Evolutionary conservation across 1,140 invertebrate genomes (phyloP).

Genomic region (Drosophila pallidifrons): DNA sequence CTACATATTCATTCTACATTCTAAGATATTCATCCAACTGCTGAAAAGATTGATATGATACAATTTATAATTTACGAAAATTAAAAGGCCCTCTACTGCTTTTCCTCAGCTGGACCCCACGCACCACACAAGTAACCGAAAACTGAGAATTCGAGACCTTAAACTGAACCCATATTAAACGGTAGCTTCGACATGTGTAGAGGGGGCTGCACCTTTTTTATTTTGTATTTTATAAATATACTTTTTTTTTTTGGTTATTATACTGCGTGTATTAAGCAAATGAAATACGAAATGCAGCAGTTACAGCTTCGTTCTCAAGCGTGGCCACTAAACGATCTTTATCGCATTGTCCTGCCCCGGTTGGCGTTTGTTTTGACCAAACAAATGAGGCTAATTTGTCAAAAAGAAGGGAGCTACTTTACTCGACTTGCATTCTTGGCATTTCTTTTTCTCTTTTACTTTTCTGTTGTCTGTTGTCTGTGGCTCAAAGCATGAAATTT

Average conservation of each 20-base stretch:
- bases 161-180: slow-evolving; percentile 39
- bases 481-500: slow-evolving; percentile 66
- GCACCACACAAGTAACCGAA: not conserved
- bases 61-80: slow-evolving; percentile 20
- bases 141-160: not conserved
- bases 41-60: slow-evolving; percentile 34
- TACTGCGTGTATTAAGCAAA: slow-evolving; percentile 48
- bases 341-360: slow-evolving; percentile 66
- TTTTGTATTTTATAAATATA: not conserved
- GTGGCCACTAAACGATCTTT: slow-evolving; percentile 60
- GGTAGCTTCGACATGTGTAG: slow-evolving; percentile 38
- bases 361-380: slow-evolving; percentile 75
- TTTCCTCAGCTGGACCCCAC: slow-evolving; percentile 11
- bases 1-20: not conserved
- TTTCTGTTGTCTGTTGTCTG: not conserved
- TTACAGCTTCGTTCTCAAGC: slow-evolving; percentile 39
- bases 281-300: slow-evolving; percentile 38
- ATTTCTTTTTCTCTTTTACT: slow-evolving; percentile 20
- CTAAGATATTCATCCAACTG: not conserved
- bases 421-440: slow-evolving; percentile 44
- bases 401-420: slow-evolving; percentile 53
- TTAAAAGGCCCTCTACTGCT: slow-evolving; percentile 1
- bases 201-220: slow-evolving; percentile 42
- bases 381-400: slow-evolving; percentile 83
- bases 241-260: not conserved